Base-by-base conservation (phyloP, 2,888 invertebrate species). In the Mylabris sibirica region DNA sequence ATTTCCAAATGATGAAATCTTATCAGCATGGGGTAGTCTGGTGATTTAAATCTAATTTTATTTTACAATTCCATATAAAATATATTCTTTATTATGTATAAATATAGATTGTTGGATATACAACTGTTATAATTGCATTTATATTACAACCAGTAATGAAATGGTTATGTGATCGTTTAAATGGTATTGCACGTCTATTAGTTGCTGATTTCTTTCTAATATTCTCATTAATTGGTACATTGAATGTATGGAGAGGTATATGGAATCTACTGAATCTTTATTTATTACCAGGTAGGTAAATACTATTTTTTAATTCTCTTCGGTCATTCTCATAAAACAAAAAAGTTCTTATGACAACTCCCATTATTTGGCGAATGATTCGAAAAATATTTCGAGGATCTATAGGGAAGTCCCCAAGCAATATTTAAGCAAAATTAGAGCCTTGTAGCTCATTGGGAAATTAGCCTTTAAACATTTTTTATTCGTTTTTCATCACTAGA, bases 171-270 rank as follows among this genome's bases (percentile, higher is more conserved):
- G 89, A 91, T 70, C 87, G 90, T 64, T 85, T 93, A 3, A 87
- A 88, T 70, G 94, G 94, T 11, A 86, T 91, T 6, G 81, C 88
- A 11, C 87, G 94, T 70, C 86, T 95, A 26, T 81, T 93, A 41
- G 87, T 91, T 1, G 93, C 94, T 24, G 95, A 96, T 81, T 81
- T 90, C 12, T 94, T 93, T 85, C 90, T 94, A 72, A 86, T 95
- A 70, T 85, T 94, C 73, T 92, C 92, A 49, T 92, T 94, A 81
- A 82, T 92, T 72, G 94, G 94, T 14, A 94, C 94, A 0, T 92
- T 96, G 64, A 95, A 95, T 83, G 93, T 95, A 12, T 96, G 96
- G 96, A 88, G 96, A 60, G 95, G 95, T 14, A 89, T 95, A 66
- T 96, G 96, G 95, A 92, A 90, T 72, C 84, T 93, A 67, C 87